These are phyloP conservation scores for Drosophila arizonae DNA, from an alignment of 1,140 invertebrate genomes.

Conservation along the genomic window DNA sequence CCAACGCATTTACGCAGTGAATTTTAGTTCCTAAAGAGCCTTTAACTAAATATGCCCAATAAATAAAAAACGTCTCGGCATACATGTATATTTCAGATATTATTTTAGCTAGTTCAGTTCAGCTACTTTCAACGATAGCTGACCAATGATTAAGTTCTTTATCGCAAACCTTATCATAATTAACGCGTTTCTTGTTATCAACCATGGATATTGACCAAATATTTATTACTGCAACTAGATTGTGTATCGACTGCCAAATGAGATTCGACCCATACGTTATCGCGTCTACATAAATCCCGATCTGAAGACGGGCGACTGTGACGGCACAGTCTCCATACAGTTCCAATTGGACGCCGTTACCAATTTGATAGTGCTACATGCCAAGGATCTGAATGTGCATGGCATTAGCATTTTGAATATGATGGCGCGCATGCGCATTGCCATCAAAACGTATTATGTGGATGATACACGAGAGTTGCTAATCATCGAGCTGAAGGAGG, in stretches of 20 bases:
- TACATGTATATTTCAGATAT: neutral
- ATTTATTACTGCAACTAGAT: slow-evolving; percentile 62
- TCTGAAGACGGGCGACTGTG: slow-evolving; percentile 85
- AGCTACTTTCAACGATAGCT: neutral
- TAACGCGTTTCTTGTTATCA: slow-evolving; percentile 32
- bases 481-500: slow-evolving; percentile 62
- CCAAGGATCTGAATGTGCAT: slow-evolving; percentile 83
- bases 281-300: slow-evolving; percentile 89
- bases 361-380: slow-evolving; percentile 87
- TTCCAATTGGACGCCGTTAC: slow-evolving; percentile 84
- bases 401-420: slow-evolving; percentile 72
- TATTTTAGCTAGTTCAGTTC: neutral
- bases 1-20: slow-evolving; percentile 12
- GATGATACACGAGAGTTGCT: slow-evolving; percentile 55
- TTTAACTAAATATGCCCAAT: neutral
- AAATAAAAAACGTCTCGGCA: neutral
- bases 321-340: slow-evolving; percentile 88
- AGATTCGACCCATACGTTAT: slow-evolving; percentile 89
- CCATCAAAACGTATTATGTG: slow-evolving; percentile 49
- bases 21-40: neutral
- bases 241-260: slow-evolving; percentile 86
- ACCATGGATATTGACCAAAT: slow-evolving; percentile 50
- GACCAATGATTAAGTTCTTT: slow-evolving; percentile 9
- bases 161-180: slow-evolving; percentile 16
- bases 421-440: slow-evolving; percentile 76